phyloP scores from a whole-genome alignment of 2,797 vertebrate species.

The Manis pentadactyla region DNA sequence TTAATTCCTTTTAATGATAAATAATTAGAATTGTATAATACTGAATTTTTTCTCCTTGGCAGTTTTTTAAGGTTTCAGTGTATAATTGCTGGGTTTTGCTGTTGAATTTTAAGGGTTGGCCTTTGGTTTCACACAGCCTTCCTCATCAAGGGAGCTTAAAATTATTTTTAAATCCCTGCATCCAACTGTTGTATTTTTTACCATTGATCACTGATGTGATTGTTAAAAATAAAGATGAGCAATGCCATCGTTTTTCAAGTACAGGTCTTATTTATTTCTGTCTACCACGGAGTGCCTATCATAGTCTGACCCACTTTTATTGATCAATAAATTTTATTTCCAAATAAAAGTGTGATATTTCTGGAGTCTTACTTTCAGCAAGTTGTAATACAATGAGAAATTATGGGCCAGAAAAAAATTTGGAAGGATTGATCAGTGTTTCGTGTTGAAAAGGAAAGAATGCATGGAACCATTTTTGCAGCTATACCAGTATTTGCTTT shows the following conservation, averaged over 20 bases:
- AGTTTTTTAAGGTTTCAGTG: not conserved
- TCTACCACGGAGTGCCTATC: not conserved
- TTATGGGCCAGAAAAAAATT: conserved; percentile 28
- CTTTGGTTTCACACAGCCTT: not conserved
- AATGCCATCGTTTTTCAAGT: not conserved
- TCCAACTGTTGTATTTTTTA: not conserved
- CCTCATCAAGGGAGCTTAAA: not conserved
- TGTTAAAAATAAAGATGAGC: not conserved
- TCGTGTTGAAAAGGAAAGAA: not conserved
- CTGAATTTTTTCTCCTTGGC: not conserved
- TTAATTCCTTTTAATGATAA: not conserved
- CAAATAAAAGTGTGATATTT: conserved; percentile 62
- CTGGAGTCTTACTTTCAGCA: conserved; percentile 56
- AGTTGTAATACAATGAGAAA: conserved; percentile 40
- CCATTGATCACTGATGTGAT: not conserved
- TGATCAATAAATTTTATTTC: conserved; percentile 69
- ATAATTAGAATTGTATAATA: not conserved
- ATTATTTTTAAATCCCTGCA: not conserved
- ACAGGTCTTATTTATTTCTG: conserved; percentile 47
- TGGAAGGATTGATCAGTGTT: not conserved
- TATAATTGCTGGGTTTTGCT: not conserved
- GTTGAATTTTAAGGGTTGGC: not conserved
- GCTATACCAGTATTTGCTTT: not conserved
- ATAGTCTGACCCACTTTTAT: conserved; percentile 56
- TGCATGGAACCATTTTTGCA: not conserved